phyloP scores from a whole-genome alignment of 2,113 vertebrate species.

The Struthio camelus region DNA sequence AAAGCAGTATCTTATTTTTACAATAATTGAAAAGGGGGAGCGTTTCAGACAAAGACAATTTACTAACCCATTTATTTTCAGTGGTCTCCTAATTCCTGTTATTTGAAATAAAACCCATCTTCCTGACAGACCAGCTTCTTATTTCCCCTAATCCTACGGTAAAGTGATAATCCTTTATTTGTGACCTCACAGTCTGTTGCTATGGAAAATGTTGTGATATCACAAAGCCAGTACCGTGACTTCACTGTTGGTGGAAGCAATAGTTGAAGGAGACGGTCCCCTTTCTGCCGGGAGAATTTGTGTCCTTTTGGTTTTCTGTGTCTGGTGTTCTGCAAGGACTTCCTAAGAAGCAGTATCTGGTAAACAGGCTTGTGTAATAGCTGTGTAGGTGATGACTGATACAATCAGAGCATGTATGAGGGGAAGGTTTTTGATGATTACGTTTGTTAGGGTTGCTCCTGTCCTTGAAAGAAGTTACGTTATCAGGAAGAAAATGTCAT shows the following conservation, averaged over 20 bases:
- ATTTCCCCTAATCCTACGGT: slow-evolving; percentile 40
- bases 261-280: background rate
- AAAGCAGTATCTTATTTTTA: background rate
- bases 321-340: background rate
- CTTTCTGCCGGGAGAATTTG: background rate
- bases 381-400: background rate
- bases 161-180: slow-evolving; percentile 42
- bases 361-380: background rate
- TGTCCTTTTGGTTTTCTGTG: background rate
- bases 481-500: background rate
- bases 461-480: background rate
- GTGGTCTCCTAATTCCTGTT: slow-evolving; percentile 25
- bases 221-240: background rate
- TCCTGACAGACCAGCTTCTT: slow-evolving; percentile 22
- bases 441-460: background rate
- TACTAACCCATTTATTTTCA: slow-evolving; percentile 14
- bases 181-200: slow-evolving; percentile 47
- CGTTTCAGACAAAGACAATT: background rate
- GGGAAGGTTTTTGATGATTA: background rate
- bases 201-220: background rate
- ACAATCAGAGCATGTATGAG: background rate
- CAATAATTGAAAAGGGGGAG: background rate
- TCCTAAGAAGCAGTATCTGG: background rate
- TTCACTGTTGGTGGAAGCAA: background rate
- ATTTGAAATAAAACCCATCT: slow-evolving; percentile 35